Percentiles rank a stretch among this genome's conserved stretches.
These are phyloP conservation scores for Gobius niger DNA, from an alignment of 2,113 vertebrate species.

Conservation along the genomic window DNA sequence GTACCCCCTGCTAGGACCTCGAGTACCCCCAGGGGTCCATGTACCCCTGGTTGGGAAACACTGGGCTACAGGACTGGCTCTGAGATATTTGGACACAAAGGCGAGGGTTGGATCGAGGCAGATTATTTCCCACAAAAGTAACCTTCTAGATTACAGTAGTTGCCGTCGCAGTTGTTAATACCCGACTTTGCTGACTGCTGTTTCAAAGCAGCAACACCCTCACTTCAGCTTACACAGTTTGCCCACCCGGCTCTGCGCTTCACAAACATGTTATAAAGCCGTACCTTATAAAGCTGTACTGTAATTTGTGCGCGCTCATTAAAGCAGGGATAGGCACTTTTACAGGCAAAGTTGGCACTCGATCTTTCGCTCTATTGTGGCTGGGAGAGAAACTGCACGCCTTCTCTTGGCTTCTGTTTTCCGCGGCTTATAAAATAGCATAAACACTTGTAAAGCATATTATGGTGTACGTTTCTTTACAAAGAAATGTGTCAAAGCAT, in stretches of 20 bases:
- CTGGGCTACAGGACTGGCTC: no score
- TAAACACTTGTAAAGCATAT: background rate
- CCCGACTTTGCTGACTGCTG: background rate
- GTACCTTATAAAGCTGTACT: background rate
- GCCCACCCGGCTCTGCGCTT: background rate
- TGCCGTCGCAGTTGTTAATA: background rate
- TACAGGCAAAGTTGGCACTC: background rate
- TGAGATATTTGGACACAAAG: no score
- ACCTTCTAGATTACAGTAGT: background rate
- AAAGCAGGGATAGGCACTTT: background rate
- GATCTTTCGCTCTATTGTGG: background rate
- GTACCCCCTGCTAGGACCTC: no score
- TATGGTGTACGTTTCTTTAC: background rate
- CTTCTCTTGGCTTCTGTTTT: background rate
- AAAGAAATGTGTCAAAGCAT: background rate
- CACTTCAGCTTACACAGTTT: background rate
- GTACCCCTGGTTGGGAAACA: no score
- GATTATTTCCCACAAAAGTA: background rate
- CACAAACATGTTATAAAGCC: conserved; percentile 2
- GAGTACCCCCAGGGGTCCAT: no score
- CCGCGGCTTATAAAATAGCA: background rate
- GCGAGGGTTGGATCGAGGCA: background rate
- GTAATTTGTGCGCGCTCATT: background rate
- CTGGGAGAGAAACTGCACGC: background rate
- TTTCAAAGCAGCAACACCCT: background rate